Base-by-base conservation (phyloP, 2,888 invertebrate genomes). In the Diplolepis rosae region DNA sequence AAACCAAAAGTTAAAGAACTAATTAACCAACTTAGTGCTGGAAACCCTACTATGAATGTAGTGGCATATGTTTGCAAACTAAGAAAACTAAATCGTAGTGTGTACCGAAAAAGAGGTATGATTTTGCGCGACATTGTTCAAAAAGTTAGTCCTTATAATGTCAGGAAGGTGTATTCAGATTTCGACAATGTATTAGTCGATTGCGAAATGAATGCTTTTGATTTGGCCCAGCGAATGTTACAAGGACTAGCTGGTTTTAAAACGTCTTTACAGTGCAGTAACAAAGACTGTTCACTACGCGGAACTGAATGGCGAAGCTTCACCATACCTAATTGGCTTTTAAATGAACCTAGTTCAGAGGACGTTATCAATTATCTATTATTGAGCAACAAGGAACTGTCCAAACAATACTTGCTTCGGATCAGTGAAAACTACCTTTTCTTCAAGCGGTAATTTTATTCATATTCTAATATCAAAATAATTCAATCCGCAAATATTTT, bases 241-340 rank as follows among this genome's bases (percentile, higher is more conserved):
- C 28, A 52, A 7, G 52, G n/a, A 52, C 28, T 52, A 7, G 28
- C 52, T 28, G 13, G n/a, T 7, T 52, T 52, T 15, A 52, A 52
- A 52, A 52, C 52, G n/a, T 52, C 28, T 52, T n/a, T n/a, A n/a
- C 15, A 52, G 30, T 52, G 52, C 28, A 15, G 15, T 4, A 52
- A 52, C 28, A 4, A 13, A 52, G 15, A 15, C 15, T 52, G 52
- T 28, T 15, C 30, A 2, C 30, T 52, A n/a, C 15, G 30, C 15
- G 52, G 30, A 15, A 52, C 28, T 3, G 52, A 52, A 30, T 52
- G 52, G 52, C 30, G 5, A 6, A 28, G 28, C 5, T 30, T 52
- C n/a, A 13, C 28, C 15, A n/a, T 52, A 13, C 28, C 30, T 0
- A 52, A 52, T 15, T 28, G n/a, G 7, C 52, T 52, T 7, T n/a